Evolutionary conservation across 1,140 invertebrate species (phyloP), one percentile per base, ranked within the genome.

Genomic region (Capitella teleta): DNA sequence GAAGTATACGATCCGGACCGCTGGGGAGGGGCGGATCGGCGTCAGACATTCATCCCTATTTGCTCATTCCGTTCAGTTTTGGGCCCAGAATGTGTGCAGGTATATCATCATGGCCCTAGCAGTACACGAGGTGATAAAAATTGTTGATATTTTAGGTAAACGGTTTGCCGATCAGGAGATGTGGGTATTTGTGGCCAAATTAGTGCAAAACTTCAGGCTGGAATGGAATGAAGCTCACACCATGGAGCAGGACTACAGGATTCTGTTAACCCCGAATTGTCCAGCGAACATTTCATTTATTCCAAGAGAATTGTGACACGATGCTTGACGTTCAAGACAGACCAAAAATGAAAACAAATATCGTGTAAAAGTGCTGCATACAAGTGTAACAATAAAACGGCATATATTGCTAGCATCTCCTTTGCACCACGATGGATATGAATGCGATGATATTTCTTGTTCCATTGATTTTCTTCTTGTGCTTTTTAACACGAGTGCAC

Each of bases 41-140:
- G 10, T 46, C 57, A 12, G 62, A 51, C 72, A 56, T 62, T 19
- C 61, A 81, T 67, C 79, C 79, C 0, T 82, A 78, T 53, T 68
- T 90, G 16, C 79, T 91, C 0, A 79, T 83, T 5, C 89, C 90
- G 1, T 96, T 95, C 70, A 89, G 90, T 1, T 75, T 79, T 48
- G 90, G 90, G 0, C 60, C 60, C 5, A 55, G 76, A 30, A 75
- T 75, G 68, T 77, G 76, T 63, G 63, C 68, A 38, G 78, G 78
- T 66, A n/a, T n/a, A n/a, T n/a, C n/a, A n/a, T n/a, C n/a, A n/a
- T n/a, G n/a, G n/a, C n/a, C n/a, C n/a, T n/a, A n/a, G n/a, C n/a
- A n/a, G n/a, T n/a, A n/a, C n/a, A n/a, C n/a, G n/a, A 49, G 36
- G 44, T 46, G n/a, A n/a, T n/a, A n/a, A n/a, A n/a, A n/a, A n/a